Evolutionary conservation across 64 coral and sea anemone genomes (phyloP).

Genomic region (Porites lutea): DNA sequence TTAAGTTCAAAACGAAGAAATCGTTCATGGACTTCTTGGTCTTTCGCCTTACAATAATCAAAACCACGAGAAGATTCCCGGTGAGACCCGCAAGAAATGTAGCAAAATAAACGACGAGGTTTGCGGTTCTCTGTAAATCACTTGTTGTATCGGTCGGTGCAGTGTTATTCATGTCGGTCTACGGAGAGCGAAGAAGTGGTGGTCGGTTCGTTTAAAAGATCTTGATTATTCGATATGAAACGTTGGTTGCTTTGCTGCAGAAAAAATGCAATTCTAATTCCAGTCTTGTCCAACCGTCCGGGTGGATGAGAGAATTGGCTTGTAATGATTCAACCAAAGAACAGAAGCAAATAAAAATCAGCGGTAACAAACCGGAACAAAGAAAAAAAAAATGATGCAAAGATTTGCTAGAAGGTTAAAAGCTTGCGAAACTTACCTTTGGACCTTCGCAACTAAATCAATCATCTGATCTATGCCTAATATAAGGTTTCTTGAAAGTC

Average conservation of each 20-base stretch:
- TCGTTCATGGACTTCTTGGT: slow-evolving; percentile 71
- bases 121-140: slow-evolving; percentile 22
- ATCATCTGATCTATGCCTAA: neutral
- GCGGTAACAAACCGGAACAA: neutral
- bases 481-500: neutral
- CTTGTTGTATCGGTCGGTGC: neutral
- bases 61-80: slow-evolving; percentile 75
- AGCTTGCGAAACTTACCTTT: neutral
- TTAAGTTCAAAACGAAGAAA: slow-evolving; percentile 80
- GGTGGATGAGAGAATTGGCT: neutral
- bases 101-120: slow-evolving; percentile 49
- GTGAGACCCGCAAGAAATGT: slow-evolving; percentile 75
- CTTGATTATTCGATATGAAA: neutral
- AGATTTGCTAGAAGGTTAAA: neutral
- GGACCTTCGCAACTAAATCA: neutral
- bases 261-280: neutral
- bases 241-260: neutral
- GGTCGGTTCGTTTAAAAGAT: neutral
- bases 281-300: neutral
- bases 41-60: slow-evolving; percentile 74
- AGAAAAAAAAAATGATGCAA: neutral
- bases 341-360: neutral
- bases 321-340: neutral
- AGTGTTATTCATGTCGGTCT: slow-evolving; percentile 43
- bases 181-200: neutral